phyloP scores from a whole-genome alignment of 2,888 invertebrate genomes.

The Galeopsomyia nigrocyanea region DNA sequence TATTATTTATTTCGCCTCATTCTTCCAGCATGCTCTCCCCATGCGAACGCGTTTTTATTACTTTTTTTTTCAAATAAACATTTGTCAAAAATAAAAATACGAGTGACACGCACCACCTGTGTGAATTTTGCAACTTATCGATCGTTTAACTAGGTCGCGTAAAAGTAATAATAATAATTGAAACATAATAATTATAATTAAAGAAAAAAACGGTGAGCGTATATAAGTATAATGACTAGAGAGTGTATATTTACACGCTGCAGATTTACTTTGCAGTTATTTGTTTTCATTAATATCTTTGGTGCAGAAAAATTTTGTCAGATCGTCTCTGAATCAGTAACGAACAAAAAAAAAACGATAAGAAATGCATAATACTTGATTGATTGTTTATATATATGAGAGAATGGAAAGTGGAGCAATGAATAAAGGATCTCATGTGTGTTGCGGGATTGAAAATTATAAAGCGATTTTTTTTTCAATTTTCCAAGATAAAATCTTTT shows the following conservation, averaged over 20 bases:
- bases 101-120: constrained; percentile 45
- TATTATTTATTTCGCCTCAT: constrained; percentile 41
- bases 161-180: too few species aligned
- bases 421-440: constrained; percentile 30
- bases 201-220: too few species aligned
- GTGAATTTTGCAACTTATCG: background rate
- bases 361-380: too few species aligned
- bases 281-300: too few species aligned
- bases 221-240: too few species aligned
- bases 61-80: background rate
- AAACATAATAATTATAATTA: too few species aligned
- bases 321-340: background rate
- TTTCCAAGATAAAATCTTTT: constrained; percentile 26
- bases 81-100: constrained; percentile 52
- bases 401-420: constrained; percentile 37
- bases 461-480: constrained; percentile 30
- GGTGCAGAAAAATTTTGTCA: background rate
- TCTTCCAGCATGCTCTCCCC: constrained; percentile 47
- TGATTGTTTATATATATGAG: background rate
- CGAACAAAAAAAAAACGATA: constrained; percentile 5
- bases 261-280: too few species aligned
- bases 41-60: too few species aligned
- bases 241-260: too few species aligned
- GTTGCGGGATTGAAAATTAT: constrained; percentile 43
- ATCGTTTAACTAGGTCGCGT: too few species aligned